These are phyloP conservation scores for Drosophila tani DNA, from an alignment of 1,140 invertebrate species.

Conservation along the genomic window DNA sequence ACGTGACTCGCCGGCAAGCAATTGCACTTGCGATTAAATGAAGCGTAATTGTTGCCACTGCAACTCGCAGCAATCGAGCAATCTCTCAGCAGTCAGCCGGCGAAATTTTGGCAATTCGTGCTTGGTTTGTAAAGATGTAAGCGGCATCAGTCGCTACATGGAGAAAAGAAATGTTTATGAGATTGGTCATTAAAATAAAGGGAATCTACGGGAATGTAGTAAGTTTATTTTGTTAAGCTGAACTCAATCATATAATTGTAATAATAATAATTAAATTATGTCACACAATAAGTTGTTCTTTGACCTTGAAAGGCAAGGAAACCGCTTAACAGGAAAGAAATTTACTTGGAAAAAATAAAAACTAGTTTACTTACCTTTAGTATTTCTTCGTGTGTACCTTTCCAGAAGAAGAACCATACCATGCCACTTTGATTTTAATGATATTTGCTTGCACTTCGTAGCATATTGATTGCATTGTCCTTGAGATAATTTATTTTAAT, in stretches of 20 bases:
- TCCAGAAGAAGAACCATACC: not conserved
- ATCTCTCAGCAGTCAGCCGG: constrained; percentile 49
- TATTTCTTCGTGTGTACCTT: constrained; percentile 1
- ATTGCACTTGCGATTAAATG: constrained; percentile 79
- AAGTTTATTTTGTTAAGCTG: too few relatives aligned
- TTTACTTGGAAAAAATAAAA: not conserved
- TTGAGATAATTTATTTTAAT: constrained; percentile 51
- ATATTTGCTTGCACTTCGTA: constrained; percentile 9
- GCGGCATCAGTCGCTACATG: constrained; percentile 28
- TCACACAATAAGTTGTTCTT: too few relatives aligned
- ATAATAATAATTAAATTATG: too few relatives aligned
- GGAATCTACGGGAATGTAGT: not conserved
- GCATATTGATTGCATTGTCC: constrained; percentile 29
- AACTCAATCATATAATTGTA: too few relatives aligned
- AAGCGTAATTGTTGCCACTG: constrained; percentile 72
- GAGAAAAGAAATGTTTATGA: not conserved
- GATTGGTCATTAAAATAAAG: not conserved
- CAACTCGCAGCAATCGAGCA: constrained; percentile 12
- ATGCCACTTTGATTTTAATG: constrained; percentile 10
- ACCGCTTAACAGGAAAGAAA: too few relatives aligned
- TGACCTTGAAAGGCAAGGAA: too few relatives aligned
- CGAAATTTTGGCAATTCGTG: constrained; percentile 60
- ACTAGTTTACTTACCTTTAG: not conserved
- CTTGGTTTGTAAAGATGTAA: constrained; percentile 31
- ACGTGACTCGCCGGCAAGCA: constrained; percentile 44